Evolutionary conservation across 1,140 invertebrate genomes (phyloP), one percentile per base, ranked within the genome.

Genomic region (Arion vulgaris): DNA sequence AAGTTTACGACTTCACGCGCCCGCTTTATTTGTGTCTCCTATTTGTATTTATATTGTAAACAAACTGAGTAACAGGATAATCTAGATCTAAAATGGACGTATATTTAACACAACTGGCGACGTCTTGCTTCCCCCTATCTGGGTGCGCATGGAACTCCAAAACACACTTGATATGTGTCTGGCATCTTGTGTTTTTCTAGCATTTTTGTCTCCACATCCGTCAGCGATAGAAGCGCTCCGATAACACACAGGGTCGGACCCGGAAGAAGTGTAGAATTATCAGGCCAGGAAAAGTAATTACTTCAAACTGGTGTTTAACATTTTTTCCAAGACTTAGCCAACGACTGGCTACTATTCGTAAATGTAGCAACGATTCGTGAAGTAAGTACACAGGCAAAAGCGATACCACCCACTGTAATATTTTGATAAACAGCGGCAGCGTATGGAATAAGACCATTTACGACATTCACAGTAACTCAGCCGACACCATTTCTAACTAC

Each of bases 201-300:
- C 73, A 75, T 51, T 75, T 75, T 75, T 45, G 73, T 75, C 73
- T 75, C 73, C 71, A 49, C 73, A 49, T 75, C 73, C 73, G 73
- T 75, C 73, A 75, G 23, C 73, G 73, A 75, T 75, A 53, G 41
- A 75, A 51, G 45, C 73, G 39, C n/a, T 75, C 45, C 15, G 73
- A 75, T 75, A 75, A 75, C 73, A 19, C 36, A 34, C 38, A 1
- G 45, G 73, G 39, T 75, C 39, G 41, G 73, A 39, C 2, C 73
- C 73, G 73, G 73, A 75, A 75, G 73, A 45, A 51, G 73, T 51
- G 72, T 75, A 75, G n/a, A 75, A 49, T 75, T 45, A 75, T 75
- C 73, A 34, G 28, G 38, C n/a, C 73, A 45, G 45, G 45, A 28
- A 75, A 75, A 75, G 41, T 51, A 75, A 75, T 66, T 66, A 66